Evolutionary conservation across 2,888 invertebrate genomes (phyloP), one percentile per base, ranked within the genome.

Genomic region (Ophion slaviceki): DNA sequence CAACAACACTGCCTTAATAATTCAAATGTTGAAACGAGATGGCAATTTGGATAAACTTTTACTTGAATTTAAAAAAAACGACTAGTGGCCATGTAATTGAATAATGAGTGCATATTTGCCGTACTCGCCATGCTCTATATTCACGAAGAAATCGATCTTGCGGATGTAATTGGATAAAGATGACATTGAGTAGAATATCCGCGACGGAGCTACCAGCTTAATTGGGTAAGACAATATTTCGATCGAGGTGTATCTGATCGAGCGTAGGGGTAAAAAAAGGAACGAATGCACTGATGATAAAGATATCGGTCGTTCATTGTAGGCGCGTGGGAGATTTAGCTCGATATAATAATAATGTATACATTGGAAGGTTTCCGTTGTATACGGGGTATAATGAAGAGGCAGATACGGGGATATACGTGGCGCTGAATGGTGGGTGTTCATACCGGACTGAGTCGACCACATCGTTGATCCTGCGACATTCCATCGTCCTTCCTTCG

Each of bases 271-370:
- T 76, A 72, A 76, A 72, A 59, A 66, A 80, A 80, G 57, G 8
- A 72, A 66, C n/a, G 62, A 66, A 61, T 67, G 75, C 87, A 88
- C 80, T 88, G 87, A 91, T 90, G 92, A 93, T 93, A 91, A 92
- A 92, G 93, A 92, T 90, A 92, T 93, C 91, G 89, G 88, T 88
- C 88, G 89, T 87, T 77, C 86, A 88, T 80, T 88, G 71, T 20
- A 28, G 88, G 89, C 85, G 92, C 92, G 93, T 92, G 92, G 93
- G 93, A 92, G 92, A 92, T 89, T 89, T 90, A 91, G 89, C 90
- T 90, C 92, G 91, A 88, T 89, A 88, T 82, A 84, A 87, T 85
- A 78, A 77, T 62, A 68, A 61, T 80, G 75, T 84, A 71, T 45
- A 78, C 74, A 68, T 81, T 71, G 64, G 62, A 82, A 88, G 76